phyloP scores from a whole-genome alignment of 2,888 invertebrate species.

The Xestia sexstrigata region DNA sequence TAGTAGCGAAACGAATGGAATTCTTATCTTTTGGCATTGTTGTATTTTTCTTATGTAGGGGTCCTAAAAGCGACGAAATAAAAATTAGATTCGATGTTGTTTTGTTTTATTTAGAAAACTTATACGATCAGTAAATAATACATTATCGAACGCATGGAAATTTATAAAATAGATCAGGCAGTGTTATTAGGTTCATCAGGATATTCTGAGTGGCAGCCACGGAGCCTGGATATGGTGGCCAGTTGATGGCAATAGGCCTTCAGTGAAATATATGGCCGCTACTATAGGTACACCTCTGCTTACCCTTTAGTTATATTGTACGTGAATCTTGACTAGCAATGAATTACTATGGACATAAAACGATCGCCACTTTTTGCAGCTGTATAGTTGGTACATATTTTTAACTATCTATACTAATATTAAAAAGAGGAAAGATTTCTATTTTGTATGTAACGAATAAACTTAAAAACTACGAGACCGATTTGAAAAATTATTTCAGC shows the following conservation, averaged over 20 bases:
- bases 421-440: too few relatives aligned
- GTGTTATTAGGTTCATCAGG: background rate
- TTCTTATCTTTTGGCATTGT: constrained; percentile 75
- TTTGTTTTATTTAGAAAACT: constrained; percentile 66
- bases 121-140: background rate
- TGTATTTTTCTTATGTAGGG: constrained; percentile 87
- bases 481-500: too few relatives aligned
- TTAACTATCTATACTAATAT: too few relatives aligned
- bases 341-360: background rate
- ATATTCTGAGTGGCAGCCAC: background rate
- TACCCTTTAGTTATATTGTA: background rate
- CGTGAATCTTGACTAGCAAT: background rate
- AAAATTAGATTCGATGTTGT: constrained; percentile 82
- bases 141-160: background rate
- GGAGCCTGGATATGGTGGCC: background rate
- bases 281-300: background rate
- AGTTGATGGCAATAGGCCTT: background rate
- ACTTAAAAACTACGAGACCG: too few relatives aligned
- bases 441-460: too few relatives aligned
- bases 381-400: background rate
- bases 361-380: background rate
- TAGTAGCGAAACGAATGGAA: constrained; percentile 67
- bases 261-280: background rate
- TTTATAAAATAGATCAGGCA: background rate
- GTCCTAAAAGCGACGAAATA: constrained; percentile 85